A percentile compares a stretch with the other conserved stretches of the same genome.
phyloP scores from a whole-genome alignment of 2,797 vertebrate species.

The Astyanax mexicanus region DNA sequence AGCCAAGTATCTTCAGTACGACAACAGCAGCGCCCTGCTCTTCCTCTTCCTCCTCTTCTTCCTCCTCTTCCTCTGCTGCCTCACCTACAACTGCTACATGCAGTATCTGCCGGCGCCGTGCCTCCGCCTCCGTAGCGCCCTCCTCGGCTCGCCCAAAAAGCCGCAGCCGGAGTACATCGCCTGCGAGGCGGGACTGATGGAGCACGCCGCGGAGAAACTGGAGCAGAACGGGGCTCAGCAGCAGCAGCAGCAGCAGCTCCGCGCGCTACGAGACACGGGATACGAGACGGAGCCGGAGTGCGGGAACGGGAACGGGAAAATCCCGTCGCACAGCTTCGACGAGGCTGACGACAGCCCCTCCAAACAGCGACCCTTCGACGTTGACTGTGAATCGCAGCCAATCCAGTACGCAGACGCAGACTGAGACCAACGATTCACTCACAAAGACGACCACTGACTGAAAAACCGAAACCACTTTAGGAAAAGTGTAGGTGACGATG shows the following conservation, averaged over 20 bases:
- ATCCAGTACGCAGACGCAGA: conserved; percentile 93
- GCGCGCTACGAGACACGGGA: conserved; percentile 88
- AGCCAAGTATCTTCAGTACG: conserved; percentile 85
- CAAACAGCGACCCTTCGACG: conserved; percentile 88
- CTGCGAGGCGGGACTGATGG: conserved; percentile 89
- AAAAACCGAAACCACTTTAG: conserved; percentile 32
- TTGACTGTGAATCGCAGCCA: conserved; percentile 88
- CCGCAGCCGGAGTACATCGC: conserved; percentile 84
- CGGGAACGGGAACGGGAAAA: conserved; percentile 84
- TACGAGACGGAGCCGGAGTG: conserved; percentile 94
- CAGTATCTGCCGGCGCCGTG: conserved; percentile 91
- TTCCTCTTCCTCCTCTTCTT: conserved; percentile 92
- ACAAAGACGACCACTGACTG: too few relatives aligned
- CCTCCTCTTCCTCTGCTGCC: conserved; percentile 85
- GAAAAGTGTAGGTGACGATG: neutral
- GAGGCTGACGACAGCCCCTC: conserved; percentile 75
- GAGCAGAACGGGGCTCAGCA: conserved; percentile 74
- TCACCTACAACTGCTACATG: conserved; percentile 96
- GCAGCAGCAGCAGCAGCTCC: conserved; percentile 79
- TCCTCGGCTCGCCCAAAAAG: conserved; percentile 88
- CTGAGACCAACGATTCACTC: too few relatives aligned
- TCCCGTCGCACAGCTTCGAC: conserved; percentile 76
- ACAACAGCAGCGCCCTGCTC: conserved; percentile 85
- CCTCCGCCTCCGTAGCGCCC: conserved; percentile 83
- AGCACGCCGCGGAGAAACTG: conserved; percentile 81